Conservation (phyloP, 2,888 invertebrate species). For the Hirudinaria manillensis region DNA sequence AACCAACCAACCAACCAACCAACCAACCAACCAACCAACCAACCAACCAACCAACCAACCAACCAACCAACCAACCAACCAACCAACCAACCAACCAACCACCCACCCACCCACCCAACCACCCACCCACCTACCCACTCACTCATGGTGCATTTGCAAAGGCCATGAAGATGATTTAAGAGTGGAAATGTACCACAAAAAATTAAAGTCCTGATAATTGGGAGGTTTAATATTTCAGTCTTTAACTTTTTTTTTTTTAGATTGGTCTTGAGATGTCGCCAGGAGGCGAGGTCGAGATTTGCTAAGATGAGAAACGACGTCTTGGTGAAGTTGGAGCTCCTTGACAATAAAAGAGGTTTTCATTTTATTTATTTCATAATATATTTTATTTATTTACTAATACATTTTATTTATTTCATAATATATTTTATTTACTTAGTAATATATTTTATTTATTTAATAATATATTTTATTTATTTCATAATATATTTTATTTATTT, state of each 20-base stretch:
- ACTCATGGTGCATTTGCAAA: too few relatives aligned
- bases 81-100: too few relatives aligned
- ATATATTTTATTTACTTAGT: not conserved
- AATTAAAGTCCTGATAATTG: not conserved
- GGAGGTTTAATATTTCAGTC: not conserved
- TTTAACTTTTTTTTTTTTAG: constrained; percentile 55
- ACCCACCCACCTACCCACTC: too few relatives aligned
- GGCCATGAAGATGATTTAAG: too few relatives aligned
- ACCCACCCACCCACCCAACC: too few relatives aligned
- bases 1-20: too few relatives aligned
- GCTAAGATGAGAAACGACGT: constrained; percentile 72
- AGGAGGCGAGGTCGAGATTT: constrained; percentile 76
- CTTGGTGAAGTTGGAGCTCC: constrained; percentile 86
- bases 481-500: not conserved
- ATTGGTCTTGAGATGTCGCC: constrained; percentile 85
- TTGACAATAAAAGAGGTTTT: constrained; percentile 90
- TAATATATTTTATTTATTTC: constrained; percentile 19
- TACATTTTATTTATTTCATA: too few relatives aligned
- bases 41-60: too few relatives aligned
- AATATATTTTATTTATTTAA: too few relatives aligned
- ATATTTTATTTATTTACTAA: not conserved
- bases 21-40: too few relatives aligned
- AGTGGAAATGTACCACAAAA: too few relatives aligned
- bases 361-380: constrained; percentile 5
- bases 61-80: too few relatives aligned